These are phyloP conservation scores for Parambassis ranga DNA, from an alignment of 2,797 vertebrate genomes.

Conservation along the genomic window DNA sequence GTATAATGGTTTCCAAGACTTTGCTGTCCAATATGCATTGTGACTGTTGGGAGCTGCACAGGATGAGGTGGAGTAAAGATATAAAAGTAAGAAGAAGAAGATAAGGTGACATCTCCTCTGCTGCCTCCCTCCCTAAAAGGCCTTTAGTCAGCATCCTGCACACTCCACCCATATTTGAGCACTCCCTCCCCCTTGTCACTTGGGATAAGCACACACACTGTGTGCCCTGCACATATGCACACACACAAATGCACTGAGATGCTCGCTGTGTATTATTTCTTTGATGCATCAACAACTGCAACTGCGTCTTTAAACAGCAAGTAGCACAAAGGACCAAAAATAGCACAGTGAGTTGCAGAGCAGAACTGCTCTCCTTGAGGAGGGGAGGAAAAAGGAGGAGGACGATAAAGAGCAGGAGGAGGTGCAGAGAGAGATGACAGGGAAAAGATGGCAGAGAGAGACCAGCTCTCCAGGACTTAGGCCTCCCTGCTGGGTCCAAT, in stretches of 20 bases:
- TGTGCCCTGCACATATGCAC: conserved; percentile 9
- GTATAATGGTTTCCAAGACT: conserved; percentile 62
- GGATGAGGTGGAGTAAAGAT: conserved; percentile 1
- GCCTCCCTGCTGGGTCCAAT: conserved; percentile 28
- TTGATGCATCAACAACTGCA: conserved; percentile 75
- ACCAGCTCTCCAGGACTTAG: conserved; percentile 38
- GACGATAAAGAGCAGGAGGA: conserved; percentile 54
- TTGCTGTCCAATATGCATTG: conserved; percentile 45
- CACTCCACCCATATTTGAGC: conserved; percentile 55
- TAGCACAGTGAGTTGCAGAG: conserved; percentile 80
- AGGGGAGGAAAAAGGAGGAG: conserved; percentile 57
- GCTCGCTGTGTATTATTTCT: conserved; percentile 48
- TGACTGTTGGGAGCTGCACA: background rate
- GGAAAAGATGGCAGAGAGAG: conserved; percentile 52
- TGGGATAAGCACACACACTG: conserved; percentile 31
- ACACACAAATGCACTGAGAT: conserved; percentile 37
- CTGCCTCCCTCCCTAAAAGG: conserved; percentile 40
- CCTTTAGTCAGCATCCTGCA: conserved; percentile 59
- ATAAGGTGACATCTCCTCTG: conserved; percentile 28
- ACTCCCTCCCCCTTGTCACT: conserved; percentile 26
- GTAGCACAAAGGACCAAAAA: conserved; percentile 86
- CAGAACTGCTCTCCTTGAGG: conserved; percentile 76
- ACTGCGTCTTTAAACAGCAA: conserved; percentile 82
- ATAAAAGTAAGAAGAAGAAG: conserved; percentile 2
- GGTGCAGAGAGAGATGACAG: conserved; percentile 50